These are phyloP conservation scores for Neuroterus valhalla DNA, from an alignment of 1,140 invertebrate species.

Conservation along the genomic window DNA sequence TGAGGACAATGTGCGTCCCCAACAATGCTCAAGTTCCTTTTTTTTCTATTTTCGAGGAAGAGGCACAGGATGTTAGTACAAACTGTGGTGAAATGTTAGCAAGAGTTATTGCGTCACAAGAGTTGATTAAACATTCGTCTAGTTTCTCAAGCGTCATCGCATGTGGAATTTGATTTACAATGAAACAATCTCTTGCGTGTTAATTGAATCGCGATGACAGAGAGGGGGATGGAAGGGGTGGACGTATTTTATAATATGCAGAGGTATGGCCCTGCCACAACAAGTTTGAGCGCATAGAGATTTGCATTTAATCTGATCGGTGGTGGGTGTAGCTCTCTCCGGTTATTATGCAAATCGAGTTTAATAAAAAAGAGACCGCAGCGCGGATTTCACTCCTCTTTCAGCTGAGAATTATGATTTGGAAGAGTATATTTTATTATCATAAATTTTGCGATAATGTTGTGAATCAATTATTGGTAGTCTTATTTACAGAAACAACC, in stretches of 20 bases:
- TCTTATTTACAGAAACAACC: no score
- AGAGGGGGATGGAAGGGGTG: constrained; percentile 38
- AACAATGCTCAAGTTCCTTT: constrained; percentile 23
- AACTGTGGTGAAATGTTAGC: constrained; percentile 21
- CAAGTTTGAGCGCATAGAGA: constrained; percentile 48
- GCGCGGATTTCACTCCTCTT: not conserved
- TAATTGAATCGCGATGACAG: constrained; percentile 47
- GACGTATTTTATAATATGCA: constrained; percentile 33
- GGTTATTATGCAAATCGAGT: constrained; percentile 21
- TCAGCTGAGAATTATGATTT: not conserved
- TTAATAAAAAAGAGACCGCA: not conserved
- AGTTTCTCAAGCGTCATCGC: constrained; percentile 23
- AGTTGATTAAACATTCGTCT: constrained; percentile 20
- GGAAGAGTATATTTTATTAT: not conserved
- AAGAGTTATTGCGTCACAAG: not conserved
- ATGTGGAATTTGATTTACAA: constrained; percentile 45
- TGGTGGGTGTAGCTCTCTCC: not conserved
- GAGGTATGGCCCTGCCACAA: constrained; percentile 13
- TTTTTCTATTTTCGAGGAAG: not conserved
- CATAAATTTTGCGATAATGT: not conserved
- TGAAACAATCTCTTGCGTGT: constrained; percentile 35
- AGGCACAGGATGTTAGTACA: constrained; percentile 6
- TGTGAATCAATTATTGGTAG: no score
- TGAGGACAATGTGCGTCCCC: constrained; percentile 9
- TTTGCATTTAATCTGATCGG: constrained; percentile 52